Conservation (phyloP, 2,888 invertebrate species). For the Callimorpha dominula region DNA sequence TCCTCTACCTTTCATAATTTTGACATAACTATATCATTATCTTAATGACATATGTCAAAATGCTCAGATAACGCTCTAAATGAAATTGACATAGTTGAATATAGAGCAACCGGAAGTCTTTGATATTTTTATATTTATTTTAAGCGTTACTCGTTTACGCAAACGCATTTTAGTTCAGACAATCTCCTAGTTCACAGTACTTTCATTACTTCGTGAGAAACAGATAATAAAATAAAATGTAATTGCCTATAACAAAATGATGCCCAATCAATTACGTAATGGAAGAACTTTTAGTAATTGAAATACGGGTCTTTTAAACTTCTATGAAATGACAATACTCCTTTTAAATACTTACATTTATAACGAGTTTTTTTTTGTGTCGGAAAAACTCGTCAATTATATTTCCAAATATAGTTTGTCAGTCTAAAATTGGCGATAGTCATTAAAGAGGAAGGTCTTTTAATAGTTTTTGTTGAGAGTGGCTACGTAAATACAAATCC, state of each 20-base stretch:
- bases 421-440: not conserved
- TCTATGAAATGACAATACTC: not conserved
- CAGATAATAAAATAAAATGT: slow-evolving; percentile 30
- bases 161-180: not conserved
- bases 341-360: slow-evolving; percentile 1
- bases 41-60: no score
- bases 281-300: slow-evolving; percentile 26
- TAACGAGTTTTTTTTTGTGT: not conserved
- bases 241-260: slow-evolving; percentile 35
- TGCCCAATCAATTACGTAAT: slow-evolving; percentile 25
- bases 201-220: not conserved
- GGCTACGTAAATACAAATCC: not conserved
- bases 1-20: no score
- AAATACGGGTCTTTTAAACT: slow-evolving; percentile 30
- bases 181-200: slow-evolving; percentile 1
- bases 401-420: not conserved
- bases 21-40: no score
- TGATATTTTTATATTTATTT: not conserved
- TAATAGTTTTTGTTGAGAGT: not conserved
- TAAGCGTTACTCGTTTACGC: not conserved
- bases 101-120: not conserved
- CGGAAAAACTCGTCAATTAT: not conserved
- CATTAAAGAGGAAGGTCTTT: not conserved
- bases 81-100: not conserved
- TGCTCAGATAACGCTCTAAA: no score